Conservation (phyloP, 1,140 invertebrate species). For the Bombus breviceps region DNA sequence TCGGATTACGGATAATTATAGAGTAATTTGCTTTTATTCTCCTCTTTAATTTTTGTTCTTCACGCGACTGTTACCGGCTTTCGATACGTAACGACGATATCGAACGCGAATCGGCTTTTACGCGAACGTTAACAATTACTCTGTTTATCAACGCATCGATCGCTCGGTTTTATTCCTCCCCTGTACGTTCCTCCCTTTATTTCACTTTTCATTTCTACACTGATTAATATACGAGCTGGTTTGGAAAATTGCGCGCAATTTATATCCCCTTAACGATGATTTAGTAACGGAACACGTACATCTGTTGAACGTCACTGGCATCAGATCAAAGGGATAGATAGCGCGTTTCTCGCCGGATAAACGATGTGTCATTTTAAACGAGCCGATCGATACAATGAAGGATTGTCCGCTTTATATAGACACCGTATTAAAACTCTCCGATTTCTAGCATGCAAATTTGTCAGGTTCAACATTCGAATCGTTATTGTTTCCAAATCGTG, state of each 20-base stretch:
- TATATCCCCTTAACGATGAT: constrained; percentile 29
- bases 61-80: neutral
- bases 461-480: constrained; percentile 23
- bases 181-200: neutral
- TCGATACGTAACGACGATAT: neutral
- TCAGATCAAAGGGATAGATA: constrained; percentile 52
- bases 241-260: constrained; percentile 22
- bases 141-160: neutral
- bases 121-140: neutral
- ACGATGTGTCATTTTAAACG: constrained; percentile 49
- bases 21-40: neutral
- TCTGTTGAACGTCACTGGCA: constrained; percentile 34
- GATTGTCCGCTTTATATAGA: constrained; percentile 56
- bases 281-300: constrained; percentile 11
- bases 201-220: neutral
- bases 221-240: neutral
- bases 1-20: neutral
- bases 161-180: neutral
- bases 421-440: constrained; percentile 7
- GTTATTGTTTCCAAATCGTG: constrained; percentile 39
- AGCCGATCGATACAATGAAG: constrained; percentile 60
- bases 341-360: constrained; percentile 36
- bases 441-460: constrained; percentile 49
- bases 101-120: neutral
- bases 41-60: neutral